Evolutionary conservation across 2,797 vertebrate species (phyloP).

Genomic region (Florisuga fusca): DNA sequence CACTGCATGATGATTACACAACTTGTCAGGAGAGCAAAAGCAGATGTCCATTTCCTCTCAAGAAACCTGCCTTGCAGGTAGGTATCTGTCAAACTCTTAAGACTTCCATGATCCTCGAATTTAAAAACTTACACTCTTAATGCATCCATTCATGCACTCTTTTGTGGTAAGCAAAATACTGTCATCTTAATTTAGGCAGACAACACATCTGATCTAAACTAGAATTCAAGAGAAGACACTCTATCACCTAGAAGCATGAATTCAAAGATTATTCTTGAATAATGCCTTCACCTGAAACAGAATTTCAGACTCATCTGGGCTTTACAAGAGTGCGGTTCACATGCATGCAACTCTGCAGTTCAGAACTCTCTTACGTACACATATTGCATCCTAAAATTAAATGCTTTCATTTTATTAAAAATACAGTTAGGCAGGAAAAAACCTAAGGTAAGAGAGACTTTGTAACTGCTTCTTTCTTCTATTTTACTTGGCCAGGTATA

Average conservation of each 20-base stretch:
- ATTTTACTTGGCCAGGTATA: not conserved
- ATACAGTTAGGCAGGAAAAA: not conserved
- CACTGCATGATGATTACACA: not conserved
- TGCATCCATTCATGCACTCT: not conserved
- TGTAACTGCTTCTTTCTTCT: not conserved
- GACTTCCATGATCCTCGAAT: not conserved
- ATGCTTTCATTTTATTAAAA: not conserved
- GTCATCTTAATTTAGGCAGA: not conserved
- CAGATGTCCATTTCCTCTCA: accelerated
- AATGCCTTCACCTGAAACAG: not conserved
- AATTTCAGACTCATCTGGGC: not conserved
- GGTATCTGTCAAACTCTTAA: not conserved
- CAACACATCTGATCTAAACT: not conserved
- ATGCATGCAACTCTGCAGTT: not conserved
- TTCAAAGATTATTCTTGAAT: not conserved
- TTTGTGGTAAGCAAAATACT: not conserved
- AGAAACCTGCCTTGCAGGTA: not conserved
- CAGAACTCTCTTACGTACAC: not conserved
- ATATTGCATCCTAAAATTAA: not conserved
- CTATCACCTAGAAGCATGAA: not conserved
- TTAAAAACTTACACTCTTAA: not conserved
- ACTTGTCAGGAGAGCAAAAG: not conserved
- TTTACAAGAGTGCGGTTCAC: not conserved
- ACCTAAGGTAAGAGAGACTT: not conserved
- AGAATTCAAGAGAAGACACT: not conserved